phyloP scores from a whole-genome alignment of 2,113 vertebrate species.

The Callionymus lyra region DNA sequence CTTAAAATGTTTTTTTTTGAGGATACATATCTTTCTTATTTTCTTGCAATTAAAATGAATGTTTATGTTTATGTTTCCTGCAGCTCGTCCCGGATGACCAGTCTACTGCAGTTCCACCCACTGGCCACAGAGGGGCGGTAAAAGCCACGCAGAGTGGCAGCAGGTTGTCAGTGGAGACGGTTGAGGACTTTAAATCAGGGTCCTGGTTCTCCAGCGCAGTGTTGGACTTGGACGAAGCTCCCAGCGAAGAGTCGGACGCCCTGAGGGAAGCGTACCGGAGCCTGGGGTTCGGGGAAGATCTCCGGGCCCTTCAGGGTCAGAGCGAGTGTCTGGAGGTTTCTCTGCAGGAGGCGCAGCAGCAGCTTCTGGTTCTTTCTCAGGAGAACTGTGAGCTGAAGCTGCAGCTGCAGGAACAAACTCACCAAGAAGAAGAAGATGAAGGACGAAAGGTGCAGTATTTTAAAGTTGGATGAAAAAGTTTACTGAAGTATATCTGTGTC shows the following conservation, averaged over 20 bases:
- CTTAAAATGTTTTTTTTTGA: too few relatives aligned
- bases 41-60: too few relatives aligned
- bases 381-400: slow-evolving; percentile 39
- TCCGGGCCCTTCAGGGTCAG: slow-evolving; percentile 28
- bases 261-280: slow-evolving; percentile 24
- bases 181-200: slow-evolving; percentile 15
- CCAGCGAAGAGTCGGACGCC: slow-evolving; percentile 22
- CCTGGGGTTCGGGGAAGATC: slow-evolving; percentile 29
- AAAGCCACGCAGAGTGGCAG: slow-evolving; percentile 3
- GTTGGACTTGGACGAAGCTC: slow-evolving; percentile 10
- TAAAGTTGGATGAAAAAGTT: too few relatives aligned
- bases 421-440: too few relatives aligned
- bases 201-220: slow-evolving; percentile 21
- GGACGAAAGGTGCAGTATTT: too few relatives aligned
- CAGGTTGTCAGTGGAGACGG: slow-evolving; percentile 12
- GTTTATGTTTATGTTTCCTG: too few relatives aligned
- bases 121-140: too few relatives aligned
- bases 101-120: too few relatives aligned
- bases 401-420: slow-evolving; percentile 24
- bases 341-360: slow-evolving; percentile 27
- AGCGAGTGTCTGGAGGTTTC: slow-evolving; percentile 11
- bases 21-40: too few relatives aligned
- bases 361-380: slow-evolving; percentile 19
- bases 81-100: too few relatives aligned
- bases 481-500: too few relatives aligned